Evolutionary conservation across 1,140 invertebrate species (phyloP).

Genomic region (Argopecten irradians): DNA sequence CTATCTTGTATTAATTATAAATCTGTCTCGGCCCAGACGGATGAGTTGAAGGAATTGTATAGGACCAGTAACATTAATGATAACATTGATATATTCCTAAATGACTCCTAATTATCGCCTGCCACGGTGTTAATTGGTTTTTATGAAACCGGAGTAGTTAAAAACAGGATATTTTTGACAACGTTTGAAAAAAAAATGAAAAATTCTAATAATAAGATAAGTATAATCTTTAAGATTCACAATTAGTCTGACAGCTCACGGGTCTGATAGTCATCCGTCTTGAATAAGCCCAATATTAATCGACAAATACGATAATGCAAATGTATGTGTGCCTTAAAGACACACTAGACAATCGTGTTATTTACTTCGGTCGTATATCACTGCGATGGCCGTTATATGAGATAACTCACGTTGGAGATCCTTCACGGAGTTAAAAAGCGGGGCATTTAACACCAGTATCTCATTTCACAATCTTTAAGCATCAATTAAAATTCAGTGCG

Average conservation of each 20-base stretch:
- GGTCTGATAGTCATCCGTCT: background rate
- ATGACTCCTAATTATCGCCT: background rate
- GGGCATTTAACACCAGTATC: slow-evolving; percentile 12
- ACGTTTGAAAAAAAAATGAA: background rate
- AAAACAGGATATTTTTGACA: background rate
- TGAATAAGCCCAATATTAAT: slow-evolving; percentile 3
- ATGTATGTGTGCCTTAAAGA: background rate
- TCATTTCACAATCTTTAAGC: slow-evolving; percentile 34
- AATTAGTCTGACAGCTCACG: background rate
- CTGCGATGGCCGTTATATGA: background rate
- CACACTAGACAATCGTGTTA: background rate
- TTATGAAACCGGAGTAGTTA: background rate
- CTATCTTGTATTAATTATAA: background rate
- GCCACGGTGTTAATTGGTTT: background rate
- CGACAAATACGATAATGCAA: slow-evolving; percentile 17
- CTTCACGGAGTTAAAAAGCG: background rate
- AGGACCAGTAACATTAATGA: background rate
- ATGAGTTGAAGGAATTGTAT: background rate
- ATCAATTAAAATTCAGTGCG: slow-evolving; percentile 39
- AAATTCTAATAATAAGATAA: background rate
- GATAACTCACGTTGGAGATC: background rate
- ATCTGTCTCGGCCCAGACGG: background rate
- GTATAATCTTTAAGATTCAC: background rate
- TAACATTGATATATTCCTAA: background rate
- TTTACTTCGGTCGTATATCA: background rate